Evolutionary conservation across 2,888 invertebrate genomes (phyloP), one percentile per base, ranked within the genome.

Genomic region (Boloria selene): DNA sequence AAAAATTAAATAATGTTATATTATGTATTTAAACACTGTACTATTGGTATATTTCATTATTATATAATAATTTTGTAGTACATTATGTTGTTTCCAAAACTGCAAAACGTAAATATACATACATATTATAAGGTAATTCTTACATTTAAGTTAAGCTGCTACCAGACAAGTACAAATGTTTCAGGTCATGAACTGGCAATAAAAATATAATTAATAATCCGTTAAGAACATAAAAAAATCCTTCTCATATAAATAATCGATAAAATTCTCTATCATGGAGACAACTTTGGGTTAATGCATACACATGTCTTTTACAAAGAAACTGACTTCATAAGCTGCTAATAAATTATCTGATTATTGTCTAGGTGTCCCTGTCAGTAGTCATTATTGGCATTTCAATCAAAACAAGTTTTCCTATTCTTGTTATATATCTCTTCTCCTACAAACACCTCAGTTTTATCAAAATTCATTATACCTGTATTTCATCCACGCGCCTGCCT

Each of bases 401-500:
- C 77, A 73, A 73, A 81, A 80, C 80, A 75, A 75, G 79, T 80
- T 79, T 74, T 73, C 67, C 74, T 68, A 77, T 77, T 75, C 74
- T 77, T 78, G 77, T 78, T 56, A 79, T 80, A 79, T 79, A 80
- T 81, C 77, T 79, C 79, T 75, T 74, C 77, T 75, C 75, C 74
- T 77, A 75, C 75, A 77, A 78, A 77, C 73, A 76, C 76, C 73
- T 78, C 76, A 80, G 79, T 84, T 84, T 83, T 86, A 88, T 88
- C 86, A 86, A 84, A 85, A 87, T 87, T 87, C 86, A 90, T 90
- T 90, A n/a, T n/a, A 89, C 85, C 86, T 82, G 86, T 85, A 87
- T 87, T 85, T 87, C 84, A 88, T 88, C 83, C 85, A 85, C 83
- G 83, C 83, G 82, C 78, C 74, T 77, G 82, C 80, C 81, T 82